Percentiles rank a stretch among this genome's conserved stretches.
These are phyloP conservation scores for Delphinus delphis DNA, from an alignment of 2,113 vertebrate species.

Conservation along the genomic window DNA sequence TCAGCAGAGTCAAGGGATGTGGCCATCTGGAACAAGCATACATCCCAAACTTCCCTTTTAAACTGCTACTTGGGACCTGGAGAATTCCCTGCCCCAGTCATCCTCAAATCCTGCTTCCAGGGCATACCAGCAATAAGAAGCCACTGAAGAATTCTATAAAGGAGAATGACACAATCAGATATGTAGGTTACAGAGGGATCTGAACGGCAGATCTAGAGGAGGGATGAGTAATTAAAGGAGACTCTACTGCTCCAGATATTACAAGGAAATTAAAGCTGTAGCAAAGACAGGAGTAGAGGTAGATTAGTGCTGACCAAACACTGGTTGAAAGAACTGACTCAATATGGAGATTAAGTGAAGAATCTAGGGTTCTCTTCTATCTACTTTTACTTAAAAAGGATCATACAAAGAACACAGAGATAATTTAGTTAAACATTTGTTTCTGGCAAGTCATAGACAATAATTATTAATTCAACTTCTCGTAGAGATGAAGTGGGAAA, in stretches of 20 bases:
- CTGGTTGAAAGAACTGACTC: not conserved
- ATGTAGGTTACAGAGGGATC: not conserved
- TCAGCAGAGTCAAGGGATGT: not conserved
- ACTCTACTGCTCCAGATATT: not conserved
- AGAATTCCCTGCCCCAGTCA: not conserved
- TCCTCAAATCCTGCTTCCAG: not conserved
- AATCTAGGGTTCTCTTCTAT: not conserved
- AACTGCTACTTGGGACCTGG: not conserved
- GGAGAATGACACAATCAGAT: not conserved
- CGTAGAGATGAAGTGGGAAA: not conserved
- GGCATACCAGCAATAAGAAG: not conserved
- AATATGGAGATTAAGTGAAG: not conserved
- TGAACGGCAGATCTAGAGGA: not conserved
- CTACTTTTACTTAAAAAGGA: not conserved
- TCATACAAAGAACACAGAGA: not conserved
- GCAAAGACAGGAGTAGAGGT: not conserved
- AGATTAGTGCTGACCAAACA: not conserved
- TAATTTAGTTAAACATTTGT: not conserved
- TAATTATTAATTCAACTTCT: conserved; percentile 21
- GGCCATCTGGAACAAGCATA: not conserved
- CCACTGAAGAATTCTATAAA: not conserved
- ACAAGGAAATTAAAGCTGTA: not conserved
- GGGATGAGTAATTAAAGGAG: not conserved
- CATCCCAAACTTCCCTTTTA: not conserved
- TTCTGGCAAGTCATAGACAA: conserved; percentile 23